These are phyloP conservation scores for Andricus curvator DNA, from an alignment of 2,888 invertebrate species.

Conservation along the genomic window DNA sequence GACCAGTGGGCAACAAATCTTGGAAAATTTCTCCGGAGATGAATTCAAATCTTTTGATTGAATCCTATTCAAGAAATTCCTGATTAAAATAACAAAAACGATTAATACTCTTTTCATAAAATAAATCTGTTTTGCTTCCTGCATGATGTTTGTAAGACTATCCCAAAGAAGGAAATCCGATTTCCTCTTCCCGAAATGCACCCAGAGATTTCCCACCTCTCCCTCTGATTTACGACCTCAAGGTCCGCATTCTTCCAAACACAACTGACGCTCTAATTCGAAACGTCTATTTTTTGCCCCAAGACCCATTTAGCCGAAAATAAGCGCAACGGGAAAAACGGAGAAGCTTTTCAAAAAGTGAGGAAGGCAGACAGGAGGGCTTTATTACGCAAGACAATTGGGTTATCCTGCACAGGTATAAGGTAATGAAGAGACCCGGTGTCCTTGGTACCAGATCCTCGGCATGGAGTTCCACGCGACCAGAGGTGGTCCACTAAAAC, in stretches of 20 bases:
- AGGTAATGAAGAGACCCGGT: constrained; percentile 71
- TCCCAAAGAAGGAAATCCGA: background rate
- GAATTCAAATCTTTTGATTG: background rate
- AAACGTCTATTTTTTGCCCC: constrained; percentile 26
- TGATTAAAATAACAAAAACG: too few relatives aligned
- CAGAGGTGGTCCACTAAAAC: constrained; percentile 60
- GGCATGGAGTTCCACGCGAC: constrained; percentile 52
- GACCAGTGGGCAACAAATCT: constrained; percentile 16
- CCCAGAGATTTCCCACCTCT: background rate
- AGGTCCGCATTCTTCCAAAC: constrained; percentile 41
- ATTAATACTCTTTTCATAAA: too few relatives aligned
- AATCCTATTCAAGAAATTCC: too few relatives aligned
- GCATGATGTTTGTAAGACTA: background rate
- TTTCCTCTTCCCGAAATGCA: constrained; percentile 19
- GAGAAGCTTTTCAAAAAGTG: constrained; percentile 45
- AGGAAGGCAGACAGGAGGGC: constrained; percentile 26
- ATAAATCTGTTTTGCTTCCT: background rate
- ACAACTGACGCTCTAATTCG: constrained; percentile 24
- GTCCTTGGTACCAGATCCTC: constrained; percentile 69
- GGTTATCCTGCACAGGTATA: constrained; percentile 43
- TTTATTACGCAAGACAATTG: constrained; percentile 69
- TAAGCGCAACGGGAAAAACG: constrained; percentile 1
- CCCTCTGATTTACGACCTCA: constrained; percentile 27
- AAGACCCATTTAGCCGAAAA: constrained; percentile 25
- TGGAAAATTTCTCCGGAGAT: background rate